Base-by-base conservation (phyloP, 2,113 vertebrate genomes). In the Macquaria australasica region DNA sequence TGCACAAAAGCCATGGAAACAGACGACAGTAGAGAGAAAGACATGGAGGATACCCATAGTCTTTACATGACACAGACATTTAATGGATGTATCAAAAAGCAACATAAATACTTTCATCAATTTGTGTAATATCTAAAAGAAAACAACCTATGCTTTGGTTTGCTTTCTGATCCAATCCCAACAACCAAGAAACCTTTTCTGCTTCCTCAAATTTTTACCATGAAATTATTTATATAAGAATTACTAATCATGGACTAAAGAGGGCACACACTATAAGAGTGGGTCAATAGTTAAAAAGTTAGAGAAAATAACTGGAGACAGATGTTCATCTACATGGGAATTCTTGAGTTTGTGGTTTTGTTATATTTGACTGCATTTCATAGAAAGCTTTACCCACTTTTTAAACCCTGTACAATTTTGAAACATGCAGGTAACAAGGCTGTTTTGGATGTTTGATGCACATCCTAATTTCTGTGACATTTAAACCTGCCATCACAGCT, bases 1-100 rank as follows among this genome's bases (percentile, higher is more conserved):
- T 28, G 34, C 34, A 81, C 62, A 62, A 59, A 87, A 76, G 79
- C 56, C 41, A 6, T 68, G 72, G 60, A 74, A 45, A 67, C 79
- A 72, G 53, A 51, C 5, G 8, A 83, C 45, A 68, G 37, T 0
- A 10, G 62, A 11, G 67, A 59, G n/a, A 78, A 39, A 62, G 73
- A 83, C 67, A 75, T 9, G 51, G 53, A 34, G 28, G 64, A 41
- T 1, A 41, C 14, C 41, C 7, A 12, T 55, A 2, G 53, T 67
- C 39, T 74, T 69, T 34, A 77, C 50, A 50, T 0, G 12, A 72
- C 41, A 55, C 37, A 37, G 20, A 58, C 0, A 31, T n/a, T 10
- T 15, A 25, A 53, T 20, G 37, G 14, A 53, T 37, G 1, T 1
- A 45, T 66, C 23, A 6, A 55, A 62, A 50, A 59, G 51, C 28